These are phyloP conservation scores for Limnodromus scolopaceus DNA, from an alignment of 2,797 vertebrate genomes.

Conservation along the genomic window DNA sequence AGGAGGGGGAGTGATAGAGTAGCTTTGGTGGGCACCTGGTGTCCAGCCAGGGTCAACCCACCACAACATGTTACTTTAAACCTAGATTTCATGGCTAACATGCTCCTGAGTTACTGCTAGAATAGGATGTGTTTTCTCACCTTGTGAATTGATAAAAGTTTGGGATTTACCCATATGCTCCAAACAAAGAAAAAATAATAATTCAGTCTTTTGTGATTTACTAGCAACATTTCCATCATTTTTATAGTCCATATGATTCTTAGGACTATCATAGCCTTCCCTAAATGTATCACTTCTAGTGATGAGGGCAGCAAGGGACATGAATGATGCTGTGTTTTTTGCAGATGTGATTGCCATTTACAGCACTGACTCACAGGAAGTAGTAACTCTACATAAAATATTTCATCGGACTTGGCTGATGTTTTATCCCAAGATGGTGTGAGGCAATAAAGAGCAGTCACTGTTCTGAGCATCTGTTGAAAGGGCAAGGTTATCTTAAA, in stretches of 20 bases:
- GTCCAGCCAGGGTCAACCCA: no score
- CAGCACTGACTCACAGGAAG: neutral
- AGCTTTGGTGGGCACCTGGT: no score
- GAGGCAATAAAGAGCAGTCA: neutral
- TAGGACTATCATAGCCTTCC: neutral
- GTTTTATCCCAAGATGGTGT: neutral
- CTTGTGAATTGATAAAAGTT: neutral
- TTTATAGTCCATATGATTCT: neutral
- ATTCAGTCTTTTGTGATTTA: neutral
- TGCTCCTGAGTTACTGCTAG: neutral
- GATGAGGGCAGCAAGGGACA: neutral
- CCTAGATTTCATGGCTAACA: neutral
- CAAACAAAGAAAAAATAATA: neutral
- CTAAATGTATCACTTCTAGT: neutral
- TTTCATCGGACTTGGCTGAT: neutral
- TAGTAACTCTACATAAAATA: neutral
- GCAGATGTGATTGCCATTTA: neutral
- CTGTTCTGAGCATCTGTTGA: neutral
- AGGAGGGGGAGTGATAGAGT: no score
- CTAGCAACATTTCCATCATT: neutral
- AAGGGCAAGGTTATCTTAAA: constrained; percentile 11
- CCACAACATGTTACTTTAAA: neutral
- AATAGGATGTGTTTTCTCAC: neutral
- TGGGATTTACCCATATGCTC: neutral
- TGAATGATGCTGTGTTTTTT: neutral